Evolutionary conservation across 2,113 vertebrate species (phyloP).

Genomic region (Stegastes partitus): DNA sequence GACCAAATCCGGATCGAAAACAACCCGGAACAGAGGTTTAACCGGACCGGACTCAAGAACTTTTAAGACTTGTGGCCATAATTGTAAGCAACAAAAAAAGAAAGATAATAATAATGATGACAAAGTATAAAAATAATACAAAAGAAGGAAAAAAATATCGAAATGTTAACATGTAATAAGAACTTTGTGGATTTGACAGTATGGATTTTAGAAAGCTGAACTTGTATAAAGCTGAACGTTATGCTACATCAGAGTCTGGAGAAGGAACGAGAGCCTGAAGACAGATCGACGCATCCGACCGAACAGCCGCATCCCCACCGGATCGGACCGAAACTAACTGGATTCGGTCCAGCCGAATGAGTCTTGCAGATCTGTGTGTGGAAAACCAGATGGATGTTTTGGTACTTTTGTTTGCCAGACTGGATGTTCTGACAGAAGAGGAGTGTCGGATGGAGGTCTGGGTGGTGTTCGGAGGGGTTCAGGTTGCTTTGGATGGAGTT

Average conservation of each 20-base stretch:
- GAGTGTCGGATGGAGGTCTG: neutral
- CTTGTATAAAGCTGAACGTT: conserved; percentile 70
- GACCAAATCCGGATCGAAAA: conserved; percentile 70
- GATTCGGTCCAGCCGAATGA: too few relatives aligned
- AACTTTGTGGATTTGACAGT: conserved; percentile 68
- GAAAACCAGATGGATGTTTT: conserved; percentile 18
- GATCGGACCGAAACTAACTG: neutral
- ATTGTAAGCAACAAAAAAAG: conserved; percentile 73
- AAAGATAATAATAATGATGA: conserved; percentile 59
- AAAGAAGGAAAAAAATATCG: conserved; percentile 53
- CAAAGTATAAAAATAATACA: conserved; percentile 65
- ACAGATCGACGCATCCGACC: neutral
- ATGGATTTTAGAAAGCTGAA: conserved; percentile 61
- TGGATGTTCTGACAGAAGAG: neutral
- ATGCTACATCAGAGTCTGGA: conserved; percentile 52
- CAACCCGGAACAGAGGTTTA: conserved; percentile 39
- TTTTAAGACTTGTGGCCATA: conserved; percentile 78
- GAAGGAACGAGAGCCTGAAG: conserved; percentile 52
- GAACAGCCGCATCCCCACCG: neutral
- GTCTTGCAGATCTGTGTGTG: neutral
- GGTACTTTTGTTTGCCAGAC: conserved; percentile 42
- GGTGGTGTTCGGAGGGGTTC: neutral
- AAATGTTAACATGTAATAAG: conserved; percentile 65
- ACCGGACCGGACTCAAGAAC: conserved; percentile 54
- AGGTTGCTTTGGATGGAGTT: neutral